Conservation (phyloP, 53 echinoderm and acorn worm genomes). For the Holothuria scabra region DNA sequence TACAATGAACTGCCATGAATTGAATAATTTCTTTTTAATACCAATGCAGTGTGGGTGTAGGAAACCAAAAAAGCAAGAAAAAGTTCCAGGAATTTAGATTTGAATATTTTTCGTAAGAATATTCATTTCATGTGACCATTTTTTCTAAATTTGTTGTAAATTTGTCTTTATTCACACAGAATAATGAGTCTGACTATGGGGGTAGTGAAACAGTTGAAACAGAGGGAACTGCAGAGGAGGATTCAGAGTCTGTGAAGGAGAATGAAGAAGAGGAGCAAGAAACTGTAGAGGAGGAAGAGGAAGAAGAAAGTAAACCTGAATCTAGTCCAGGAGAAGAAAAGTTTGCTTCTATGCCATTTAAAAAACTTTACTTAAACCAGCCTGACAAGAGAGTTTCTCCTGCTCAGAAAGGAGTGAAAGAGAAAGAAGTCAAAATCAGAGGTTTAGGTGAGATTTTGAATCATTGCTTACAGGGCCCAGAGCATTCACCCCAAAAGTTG, state of each 20-base stretch:
- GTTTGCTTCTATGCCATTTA: slow-evolving; percentile 6
- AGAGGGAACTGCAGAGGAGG: slow-evolving; percentile 40
- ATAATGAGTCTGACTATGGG: slow-evolving; percentile 4
- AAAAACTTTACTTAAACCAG: slow-evolving; percentile 7
- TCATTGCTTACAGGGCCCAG: no score
- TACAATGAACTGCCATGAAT: no score
- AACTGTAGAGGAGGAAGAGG: slow-evolving; percentile 1
- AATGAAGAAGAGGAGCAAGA: background rate
- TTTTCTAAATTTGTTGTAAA: no score
- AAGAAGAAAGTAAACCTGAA: slow-evolving; percentile 34
- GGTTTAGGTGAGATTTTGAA: slow-evolving; percentile 10
- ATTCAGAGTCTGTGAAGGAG: slow-evolving; percentile 26
- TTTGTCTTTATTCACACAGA: background rate
- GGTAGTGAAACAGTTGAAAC: slow-evolving; percentile 40
- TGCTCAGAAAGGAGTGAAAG: slow-evolving; percentile 9
- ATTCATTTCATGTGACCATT: background rate
- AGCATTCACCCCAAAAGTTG: no score
- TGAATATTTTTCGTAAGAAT: no score
- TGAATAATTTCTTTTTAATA: no score
- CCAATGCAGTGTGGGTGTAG: no score
- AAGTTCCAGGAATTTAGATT: no score
- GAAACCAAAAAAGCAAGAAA: no score
- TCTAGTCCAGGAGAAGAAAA: slow-evolving; percentile 24
- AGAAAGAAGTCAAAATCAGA: slow-evolving; percentile 37
- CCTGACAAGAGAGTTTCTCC: slow-evolving; percentile 15